Evolutionary conservation across 2,797 vertebrate genomes (phyloP).

Genomic region (Percopsis omiscomaycus): DNA sequence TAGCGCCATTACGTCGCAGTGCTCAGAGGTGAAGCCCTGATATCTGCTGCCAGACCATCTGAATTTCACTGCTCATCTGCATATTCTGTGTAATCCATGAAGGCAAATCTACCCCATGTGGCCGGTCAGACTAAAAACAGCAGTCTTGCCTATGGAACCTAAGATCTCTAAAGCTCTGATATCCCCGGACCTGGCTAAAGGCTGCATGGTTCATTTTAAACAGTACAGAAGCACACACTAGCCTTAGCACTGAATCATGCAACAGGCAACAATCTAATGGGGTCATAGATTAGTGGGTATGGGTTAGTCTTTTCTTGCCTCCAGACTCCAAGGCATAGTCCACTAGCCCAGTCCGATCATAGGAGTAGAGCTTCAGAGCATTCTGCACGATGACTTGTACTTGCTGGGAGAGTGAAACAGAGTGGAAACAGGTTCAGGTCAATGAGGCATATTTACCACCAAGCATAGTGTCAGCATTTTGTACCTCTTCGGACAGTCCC

Average conservation of each 20-base stretch:
- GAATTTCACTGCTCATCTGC: background rate
- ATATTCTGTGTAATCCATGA: background rate
- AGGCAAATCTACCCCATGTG: slow-evolving; percentile 13
- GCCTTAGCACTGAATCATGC: slow-evolving; percentile 6
- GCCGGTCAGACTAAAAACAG: slow-evolving; percentile 35
- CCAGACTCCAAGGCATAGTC: slow-evolving; percentile 95
- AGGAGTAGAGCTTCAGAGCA: slow-evolving; percentile 88
- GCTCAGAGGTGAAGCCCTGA: background rate
- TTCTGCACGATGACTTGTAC: slow-evolving; percentile 87
- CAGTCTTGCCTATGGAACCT: slow-evolving; percentile 20
- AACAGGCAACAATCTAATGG: slow-evolving; percentile 27
- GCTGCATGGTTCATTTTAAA: slow-evolving; percentile 29
- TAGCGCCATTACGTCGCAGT: background rate
- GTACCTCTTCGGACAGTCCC: slow-evolving; percentile 88
- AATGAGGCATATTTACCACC: background rate
- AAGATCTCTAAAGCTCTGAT: slow-evolving; percentile 43
- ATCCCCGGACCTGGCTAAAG: slow-evolving; percentile 41
- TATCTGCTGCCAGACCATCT: background rate
- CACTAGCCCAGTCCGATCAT: slow-evolving; percentile 91
- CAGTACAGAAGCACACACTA: slow-evolving; percentile 2
- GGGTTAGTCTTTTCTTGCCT: slow-evolving; percentile 73
- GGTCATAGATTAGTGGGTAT: background rate
- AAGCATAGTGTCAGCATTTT: background rate
- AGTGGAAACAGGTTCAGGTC: background rate
- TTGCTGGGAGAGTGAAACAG: slow-evolving; percentile 74